Evolutionary conservation across 53 echinoderm and acorn worm genomes (phyloP).

Genomic region (Stichopus horrens): DNA sequence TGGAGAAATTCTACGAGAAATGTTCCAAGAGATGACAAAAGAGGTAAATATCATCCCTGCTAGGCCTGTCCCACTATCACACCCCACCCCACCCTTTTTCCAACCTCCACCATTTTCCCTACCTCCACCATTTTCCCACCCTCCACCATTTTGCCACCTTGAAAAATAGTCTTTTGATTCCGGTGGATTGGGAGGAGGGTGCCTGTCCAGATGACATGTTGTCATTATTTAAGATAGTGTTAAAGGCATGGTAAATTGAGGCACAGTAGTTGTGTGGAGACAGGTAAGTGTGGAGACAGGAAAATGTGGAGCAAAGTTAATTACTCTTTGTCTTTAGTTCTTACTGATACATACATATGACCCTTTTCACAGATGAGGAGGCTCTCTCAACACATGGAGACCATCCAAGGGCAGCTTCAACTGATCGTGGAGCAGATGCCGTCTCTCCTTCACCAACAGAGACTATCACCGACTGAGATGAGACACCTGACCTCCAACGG

Average conservation of each 20-base stretch:
- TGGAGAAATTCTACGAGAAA: not conserved
- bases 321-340: not conserved
- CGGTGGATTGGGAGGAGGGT: no score
- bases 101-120: not conserved
- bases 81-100: not conserved
- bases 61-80: no score
- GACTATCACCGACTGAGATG: not conserved
- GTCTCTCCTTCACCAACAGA: not conserved
- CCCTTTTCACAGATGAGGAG: constrained; percentile 60
- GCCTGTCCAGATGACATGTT: not conserved
- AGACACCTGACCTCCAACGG: constrained; percentile 1
- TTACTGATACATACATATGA: not conserved
- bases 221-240: not conserved
- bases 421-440: constrained; percentile 60
- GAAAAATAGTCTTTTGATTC: not conserved
- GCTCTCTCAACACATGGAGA: constrained; percentile 62
- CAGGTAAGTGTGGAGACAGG: no score
- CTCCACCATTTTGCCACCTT: not conserved
- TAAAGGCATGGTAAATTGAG: not conserved
- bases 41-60: not conserved
- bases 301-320: no score
- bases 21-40: constrained; percentile 37
- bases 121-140: not conserved
- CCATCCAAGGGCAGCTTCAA: constrained; percentile 69
- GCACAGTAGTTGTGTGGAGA: no score